Evolutionary conservation across 1,140 invertebrate genomes (phyloP).

Genomic region (Panulirus ornatus): DNA sequence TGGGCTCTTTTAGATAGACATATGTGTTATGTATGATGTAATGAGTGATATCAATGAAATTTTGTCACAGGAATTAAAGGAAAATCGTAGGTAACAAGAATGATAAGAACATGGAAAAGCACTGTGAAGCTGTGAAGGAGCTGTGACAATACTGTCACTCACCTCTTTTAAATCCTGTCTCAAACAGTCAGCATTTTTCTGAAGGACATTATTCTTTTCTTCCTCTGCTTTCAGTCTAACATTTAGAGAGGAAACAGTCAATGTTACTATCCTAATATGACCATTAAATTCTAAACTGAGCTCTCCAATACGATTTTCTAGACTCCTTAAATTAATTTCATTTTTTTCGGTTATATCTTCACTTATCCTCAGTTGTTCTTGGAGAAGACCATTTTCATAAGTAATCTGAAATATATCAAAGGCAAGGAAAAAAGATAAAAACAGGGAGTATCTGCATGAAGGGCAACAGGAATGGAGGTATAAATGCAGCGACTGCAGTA

Average conservation of each 20-base stretch:
- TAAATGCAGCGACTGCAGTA: too few species aligned
- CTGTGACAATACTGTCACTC: slow-evolving; percentile 21
- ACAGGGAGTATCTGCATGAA: too few species aligned
- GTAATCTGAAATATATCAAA: not conserved
- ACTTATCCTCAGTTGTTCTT: not conserved
- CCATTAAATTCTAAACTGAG: not conserved
- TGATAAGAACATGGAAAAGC: too few species aligned
- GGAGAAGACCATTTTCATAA: not conserved
- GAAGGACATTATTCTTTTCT: not conserved
- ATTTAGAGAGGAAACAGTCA: not conserved
- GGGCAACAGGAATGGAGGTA: too few species aligned
- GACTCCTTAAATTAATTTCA: not conserved
- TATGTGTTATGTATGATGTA: too few species aligned
- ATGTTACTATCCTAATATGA: not conserved
- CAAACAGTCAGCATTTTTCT: not conserved
- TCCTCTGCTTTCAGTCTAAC: not conserved
- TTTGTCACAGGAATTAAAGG: too few species aligned
- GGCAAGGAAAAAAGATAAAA: too few species aligned
- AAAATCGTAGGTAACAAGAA: too few species aligned
- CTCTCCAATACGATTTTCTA: not conserved
- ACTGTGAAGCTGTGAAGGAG: too few species aligned
- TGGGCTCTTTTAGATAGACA: too few species aligned
- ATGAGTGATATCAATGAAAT: too few species aligned
- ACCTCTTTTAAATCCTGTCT: not conserved
- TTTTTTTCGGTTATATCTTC: not conserved